phyloP scores from a whole-genome alignment of 1,140 invertebrate genomes.

The Muscidifurax raptorellus region DNA sequence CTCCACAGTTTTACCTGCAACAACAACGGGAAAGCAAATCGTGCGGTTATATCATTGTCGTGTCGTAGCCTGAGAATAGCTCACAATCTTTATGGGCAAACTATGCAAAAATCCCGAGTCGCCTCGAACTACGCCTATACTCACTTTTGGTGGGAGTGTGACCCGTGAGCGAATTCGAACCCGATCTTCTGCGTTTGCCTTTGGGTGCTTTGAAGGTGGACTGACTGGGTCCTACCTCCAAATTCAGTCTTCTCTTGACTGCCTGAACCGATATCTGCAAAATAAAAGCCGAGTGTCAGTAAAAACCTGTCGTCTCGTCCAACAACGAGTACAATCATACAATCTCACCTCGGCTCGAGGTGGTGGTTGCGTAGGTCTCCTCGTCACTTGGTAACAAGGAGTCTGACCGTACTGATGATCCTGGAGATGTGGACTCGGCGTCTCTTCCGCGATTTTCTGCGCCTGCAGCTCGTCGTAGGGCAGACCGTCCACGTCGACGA shows the following conservation, averaged over 20 bases:
- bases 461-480: slow-evolving; percentile 70
- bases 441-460: slow-evolving; percentile 72
- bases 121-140: not conserved
- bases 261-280: slow-evolving; percentile 76
- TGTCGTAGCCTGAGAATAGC: too few species aligned
- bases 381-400: slow-evolving; percentile 83
- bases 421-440: slow-evolving; percentile 85
- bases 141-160: slow-evolving; percentile 74
- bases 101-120: too few species aligned
- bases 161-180: slow-evolving; percentile 69
- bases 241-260: slow-evolving; percentile 87
- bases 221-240: slow-evolving; percentile 77
- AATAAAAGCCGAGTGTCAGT: not conserved
- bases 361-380: slow-evolving; percentile 74
- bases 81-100: too few species aligned
- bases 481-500: slow-evolving; percentile 66
- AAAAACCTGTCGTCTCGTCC: not conserved
- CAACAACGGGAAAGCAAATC: slow-evolving; percentile 37
- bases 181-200: slow-evolving; percentile 74
- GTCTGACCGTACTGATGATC: slow-evolving; percentile 91
- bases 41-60: too few species aligned
- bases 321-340: too few species aligned
- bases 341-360: slow-evolving; percentile 74
- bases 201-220: slow-evolving; percentile 77
- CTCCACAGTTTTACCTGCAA: slow-evolving; percentile 76